phyloP scores from a whole-genome alignment of 35 echinoderm and acorn worm genomes.

The Apostichopus californicus region DNA sequence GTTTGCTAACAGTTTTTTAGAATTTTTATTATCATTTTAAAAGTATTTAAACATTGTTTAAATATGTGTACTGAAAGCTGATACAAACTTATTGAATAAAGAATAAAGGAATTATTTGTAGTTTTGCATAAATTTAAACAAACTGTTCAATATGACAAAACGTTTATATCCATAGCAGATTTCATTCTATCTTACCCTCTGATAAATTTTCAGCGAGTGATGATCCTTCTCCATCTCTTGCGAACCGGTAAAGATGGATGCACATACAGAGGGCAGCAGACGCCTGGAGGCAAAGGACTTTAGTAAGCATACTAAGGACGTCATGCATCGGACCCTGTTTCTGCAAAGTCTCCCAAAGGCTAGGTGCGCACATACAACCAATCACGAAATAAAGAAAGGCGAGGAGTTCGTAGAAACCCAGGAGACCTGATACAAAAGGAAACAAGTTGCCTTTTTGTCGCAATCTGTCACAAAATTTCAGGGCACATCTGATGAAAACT shows the following conservation, averaged over 20 bases:
- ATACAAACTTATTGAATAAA: no score
- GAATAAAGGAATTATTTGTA: no score
- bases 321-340: conserved; percentile 94
- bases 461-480: no score
- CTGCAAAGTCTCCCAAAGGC: conserved; percentile 67
- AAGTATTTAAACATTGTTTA: no score
- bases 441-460: no score
- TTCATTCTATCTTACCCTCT: conserved; percentile 67
- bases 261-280: conserved; percentile 73
- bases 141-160: no score
- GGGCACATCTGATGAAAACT: no score
- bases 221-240: conserved; percentile 68
- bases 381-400: conserved; percentile 82
- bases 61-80: no score
- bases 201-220: conserved; percentile 67
- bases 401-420: conserved; percentile 76
- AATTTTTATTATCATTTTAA: neutral
- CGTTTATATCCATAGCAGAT: no score
- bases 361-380: conserved; percentile 80
- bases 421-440: conserved; percentile 56
- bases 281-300: conserved; percentile 71
- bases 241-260: conserved; percentile 73
- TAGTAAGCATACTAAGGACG: conserved; percentile 84
- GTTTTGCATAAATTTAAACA: no score
- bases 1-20: no score